Conservation (phyloP, 2,888 invertebrate species). For the Phalera bucephala region DNA sequence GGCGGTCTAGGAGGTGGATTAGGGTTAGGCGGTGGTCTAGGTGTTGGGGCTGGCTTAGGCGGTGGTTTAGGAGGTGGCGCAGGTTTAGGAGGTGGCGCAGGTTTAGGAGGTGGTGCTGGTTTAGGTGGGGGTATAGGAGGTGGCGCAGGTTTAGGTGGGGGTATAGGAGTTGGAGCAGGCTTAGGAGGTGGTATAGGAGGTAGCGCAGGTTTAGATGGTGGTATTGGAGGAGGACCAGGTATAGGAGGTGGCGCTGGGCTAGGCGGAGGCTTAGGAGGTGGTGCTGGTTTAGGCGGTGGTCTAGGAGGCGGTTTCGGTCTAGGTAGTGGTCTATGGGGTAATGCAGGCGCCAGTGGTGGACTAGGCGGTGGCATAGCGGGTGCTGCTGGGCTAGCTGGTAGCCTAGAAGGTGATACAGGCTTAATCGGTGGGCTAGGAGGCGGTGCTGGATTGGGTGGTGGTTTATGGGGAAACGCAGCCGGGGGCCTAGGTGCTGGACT, state of each 20-base stretch:
- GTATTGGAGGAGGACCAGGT: constrained; percentile 4
- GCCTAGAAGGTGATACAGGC: neutral
- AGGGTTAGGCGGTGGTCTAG: constrained; percentile 1
- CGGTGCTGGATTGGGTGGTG: neutral
- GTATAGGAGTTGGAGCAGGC: constrained; percentile 19
- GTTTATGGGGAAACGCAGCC: neutral
- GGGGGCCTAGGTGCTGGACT: neutral
- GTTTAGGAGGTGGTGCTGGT: constrained; percentile 7
- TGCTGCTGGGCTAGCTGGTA: neutral
- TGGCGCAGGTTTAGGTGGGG: constrained; percentile 2
- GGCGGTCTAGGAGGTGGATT: neutral
- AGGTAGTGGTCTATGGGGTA: neutral
- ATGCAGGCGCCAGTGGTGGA: neutral
- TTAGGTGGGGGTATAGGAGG: constrained; percentile 1
- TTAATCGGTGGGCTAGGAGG: neutral
- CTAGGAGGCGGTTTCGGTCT: neutral
- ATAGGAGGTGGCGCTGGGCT: constrained; percentile 9
- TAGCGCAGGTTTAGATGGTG: neutral
- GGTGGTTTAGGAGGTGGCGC: constrained; percentile 1
- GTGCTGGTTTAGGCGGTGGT: neutral
- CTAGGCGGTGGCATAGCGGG: neutral
- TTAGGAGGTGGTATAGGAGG: constrained; percentile 2
- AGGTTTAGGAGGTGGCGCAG: neutral
- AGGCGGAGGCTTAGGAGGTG: constrained; percentile 16
- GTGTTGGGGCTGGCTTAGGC: constrained; percentile 2